phyloP scores from a whole-genome alignment of 2,888 invertebrate genomes.

The Limnephilus lunatus region DNA sequence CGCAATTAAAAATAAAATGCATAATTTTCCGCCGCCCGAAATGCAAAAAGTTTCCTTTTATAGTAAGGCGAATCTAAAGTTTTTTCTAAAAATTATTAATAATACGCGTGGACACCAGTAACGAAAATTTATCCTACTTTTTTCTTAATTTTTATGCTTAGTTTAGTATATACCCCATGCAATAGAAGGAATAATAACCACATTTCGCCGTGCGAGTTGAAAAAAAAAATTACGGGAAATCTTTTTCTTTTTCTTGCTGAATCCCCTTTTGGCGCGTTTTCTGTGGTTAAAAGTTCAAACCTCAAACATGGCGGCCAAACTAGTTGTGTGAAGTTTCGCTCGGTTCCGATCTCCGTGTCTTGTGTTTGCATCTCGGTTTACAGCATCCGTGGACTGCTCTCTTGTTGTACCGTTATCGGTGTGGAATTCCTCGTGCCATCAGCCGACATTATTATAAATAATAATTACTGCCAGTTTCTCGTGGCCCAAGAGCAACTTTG shows the following conservation, averaged over 20 bases:
- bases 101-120: too few species aligned
- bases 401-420: slow-evolving; percentile 37
- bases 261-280: not conserved
- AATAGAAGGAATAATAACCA: not conserved
- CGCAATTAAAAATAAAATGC: too few species aligned
- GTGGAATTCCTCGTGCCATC: slow-evolving; percentile 32
- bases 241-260: not conserved
- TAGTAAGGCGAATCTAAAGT: too few species aligned
- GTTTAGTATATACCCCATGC: too few species aligned
- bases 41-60: too few species aligned
- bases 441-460: not conserved
- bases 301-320: slow-evolving; percentile 17
- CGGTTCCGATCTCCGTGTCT: not conserved
- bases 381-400: not conserved
- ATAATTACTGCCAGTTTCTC: not conserved
- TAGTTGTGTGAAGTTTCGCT: not conserved
- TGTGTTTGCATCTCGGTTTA: not conserved
- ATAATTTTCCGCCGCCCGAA: too few species aligned
- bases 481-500: not conserved
- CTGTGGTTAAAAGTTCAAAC: slow-evolving; percentile 9
- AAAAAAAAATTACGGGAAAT: not conserved
- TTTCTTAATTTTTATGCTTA: too few species aligned
- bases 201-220: not conserved
- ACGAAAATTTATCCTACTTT: too few species aligned
- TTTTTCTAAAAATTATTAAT: too few species aligned